Evolutionary conservation across 2,888 invertebrate genomes (phyloP), one percentile per base, ranked within the genome.

Genomic region (Cryptus armator): DNA sequence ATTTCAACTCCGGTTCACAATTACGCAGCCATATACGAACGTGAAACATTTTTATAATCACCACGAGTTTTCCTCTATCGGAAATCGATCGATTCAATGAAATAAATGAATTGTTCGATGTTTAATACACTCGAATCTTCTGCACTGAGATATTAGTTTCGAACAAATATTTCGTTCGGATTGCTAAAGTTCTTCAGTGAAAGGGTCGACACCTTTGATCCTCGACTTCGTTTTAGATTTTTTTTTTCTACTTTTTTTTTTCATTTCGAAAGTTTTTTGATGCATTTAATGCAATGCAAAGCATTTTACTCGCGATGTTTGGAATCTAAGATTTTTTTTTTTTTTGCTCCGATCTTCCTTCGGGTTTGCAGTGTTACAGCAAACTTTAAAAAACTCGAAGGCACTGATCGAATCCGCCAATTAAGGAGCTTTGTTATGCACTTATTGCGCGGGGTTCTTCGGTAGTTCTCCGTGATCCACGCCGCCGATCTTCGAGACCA

Each of bases 361-460:
- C 53, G 43, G 32, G 37, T 43, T 19, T 29, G 68, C 68, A n/a
- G 37, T 24, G 48, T 48, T 46, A 10, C 4, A 19, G 14, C 14
- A n/a, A 19, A 29, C 44, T 48, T 48, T 14, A 44, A 77, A 81
- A 68, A 67, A 37, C 19, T 29, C 66, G 16, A 53, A 53, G 46
- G 48, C 66, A 51, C 67, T 24, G 67, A 75, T 66, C 68, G 75
- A 77, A 70, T 67, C 56, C 67, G 64, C 81, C 82, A 76, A 70
- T 82, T 78, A 82, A 82, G 77, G 77, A 71, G 78, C 68, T 76
- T 76, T 76, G 75, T 82, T 76, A 70, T 70, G 68, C 77, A 78
- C 70, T 77, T 82, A 77, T 78, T 24, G 75, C 62, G 51, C 75
- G 64, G 37, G 75, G 64, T 75, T 64, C 46, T 29, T 75, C 75